These are phyloP conservation scores for Lordiphosa andalusiaca DNA, from an alignment of 2,888 invertebrate species.

Conservation along the genomic window DNA sequence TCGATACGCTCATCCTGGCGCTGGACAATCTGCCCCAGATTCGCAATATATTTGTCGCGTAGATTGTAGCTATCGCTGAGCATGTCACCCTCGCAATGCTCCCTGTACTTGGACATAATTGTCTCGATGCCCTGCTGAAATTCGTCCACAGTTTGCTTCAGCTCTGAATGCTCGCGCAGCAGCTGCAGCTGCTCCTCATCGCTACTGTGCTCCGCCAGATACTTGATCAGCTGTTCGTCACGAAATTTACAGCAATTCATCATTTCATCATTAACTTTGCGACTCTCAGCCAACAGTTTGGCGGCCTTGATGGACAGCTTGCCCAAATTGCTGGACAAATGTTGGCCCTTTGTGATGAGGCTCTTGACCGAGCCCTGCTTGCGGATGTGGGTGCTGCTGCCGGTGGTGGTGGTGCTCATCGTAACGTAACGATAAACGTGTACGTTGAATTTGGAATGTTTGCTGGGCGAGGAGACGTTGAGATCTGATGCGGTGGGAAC, in stretches of 20 bases:
- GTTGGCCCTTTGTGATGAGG: conserved; percentile 24
- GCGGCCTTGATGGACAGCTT: conserved; percentile 28
- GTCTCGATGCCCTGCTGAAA: conserved; percentile 31
- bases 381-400: background rate
- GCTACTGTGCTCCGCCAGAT: conserved; percentile 35
- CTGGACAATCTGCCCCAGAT: conserved; percentile 27
- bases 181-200: conserved; percentile 30
- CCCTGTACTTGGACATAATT: conserved; percentile 42
- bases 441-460: conserved; percentile 26
- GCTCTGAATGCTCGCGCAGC: conserved; percentile 45
- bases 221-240: conserved; percentile 43
- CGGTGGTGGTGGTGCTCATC: background rate
- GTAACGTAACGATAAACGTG: background rate
- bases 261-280: conserved; percentile 27
- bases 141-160: conserved; percentile 40
- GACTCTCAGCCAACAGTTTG: conserved; percentile 39
- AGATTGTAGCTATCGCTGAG: conserved; percentile 28
- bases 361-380: background rate
- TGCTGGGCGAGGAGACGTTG: background rate
- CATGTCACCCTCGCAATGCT: conserved; percentile 24
- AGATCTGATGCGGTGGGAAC: background rate
- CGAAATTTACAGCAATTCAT: conserved; percentile 28
- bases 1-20: conserved; percentile 44
- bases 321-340: conserved; percentile 22
- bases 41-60: conserved; percentile 27